phyloP scores from a whole-genome alignment of 2,888 invertebrate genomes.

The Drosophila mimica region DNA sequence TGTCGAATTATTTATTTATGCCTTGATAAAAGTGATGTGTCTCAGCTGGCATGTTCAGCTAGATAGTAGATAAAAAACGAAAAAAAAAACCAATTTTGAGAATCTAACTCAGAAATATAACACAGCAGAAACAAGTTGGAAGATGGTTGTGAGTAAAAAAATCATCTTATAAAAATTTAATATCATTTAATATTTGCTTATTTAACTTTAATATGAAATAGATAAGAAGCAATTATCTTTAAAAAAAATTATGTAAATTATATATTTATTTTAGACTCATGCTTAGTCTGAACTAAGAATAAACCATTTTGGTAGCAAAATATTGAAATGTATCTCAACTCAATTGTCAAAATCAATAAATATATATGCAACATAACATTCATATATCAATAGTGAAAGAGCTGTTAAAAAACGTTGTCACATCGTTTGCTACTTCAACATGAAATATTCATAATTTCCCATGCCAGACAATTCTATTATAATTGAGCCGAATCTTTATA shows the following conservation, averaged over 20 bases:
- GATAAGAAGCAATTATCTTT: background rate
- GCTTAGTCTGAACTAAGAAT: background rate
- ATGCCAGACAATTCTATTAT: background rate
- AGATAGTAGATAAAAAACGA: background rate
- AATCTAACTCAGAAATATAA: background rate
- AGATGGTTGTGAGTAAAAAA: background rate
- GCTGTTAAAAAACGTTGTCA: conserved; percentile 5
- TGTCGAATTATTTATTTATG: conserved; percentile 12
- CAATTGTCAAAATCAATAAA: conserved; percentile 12
- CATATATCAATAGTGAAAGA: background rate
- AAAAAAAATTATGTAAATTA: background rate
- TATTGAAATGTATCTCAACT: background rate
- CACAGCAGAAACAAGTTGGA: background rate
- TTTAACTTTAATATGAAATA: background rate
- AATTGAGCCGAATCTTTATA: conserved; percentile 7
- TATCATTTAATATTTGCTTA: no score
- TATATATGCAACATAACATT: background rate
- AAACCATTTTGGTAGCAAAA: background rate
- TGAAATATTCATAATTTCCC: conserved; percentile 12
- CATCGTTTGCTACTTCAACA: conserved; percentile 1
- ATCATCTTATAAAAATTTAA: no score
- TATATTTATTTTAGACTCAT: no score
- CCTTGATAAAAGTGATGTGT: background rate
- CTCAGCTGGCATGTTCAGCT: background rate
- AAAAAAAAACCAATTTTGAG: background rate